Base-by-base conservation (phyloP, 2,888 invertebrate species). In the Scrobipalpa costella region DNA sequence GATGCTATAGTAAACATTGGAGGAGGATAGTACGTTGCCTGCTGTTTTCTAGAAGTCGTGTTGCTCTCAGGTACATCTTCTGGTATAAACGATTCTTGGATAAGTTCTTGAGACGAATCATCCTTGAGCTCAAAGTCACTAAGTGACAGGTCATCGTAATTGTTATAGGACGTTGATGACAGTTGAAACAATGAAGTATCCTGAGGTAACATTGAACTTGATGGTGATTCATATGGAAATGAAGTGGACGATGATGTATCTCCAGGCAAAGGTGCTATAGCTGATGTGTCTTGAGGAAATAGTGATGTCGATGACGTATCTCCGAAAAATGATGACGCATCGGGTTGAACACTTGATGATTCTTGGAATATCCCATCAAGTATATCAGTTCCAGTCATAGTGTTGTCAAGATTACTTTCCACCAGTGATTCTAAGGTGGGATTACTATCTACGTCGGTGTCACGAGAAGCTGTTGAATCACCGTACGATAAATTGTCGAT, bases 1-100 rank as follows among this genome's bases (percentile, higher is more conserved):
- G 79, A 76, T 8, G 83, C 80, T 63, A 76, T 74, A 2, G 76
- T 77, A 62, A 72, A 68, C 17, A 81, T 74, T 7, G 84, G 84
- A 68, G 82, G 82, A 2, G 83, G 83, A 19, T 84, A 59, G 33
- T n/a, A 44, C 55, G 19, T 40, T 13, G 17, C 36, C 17, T 36
- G 34, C 7, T 6, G 7, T 13, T 60, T 70, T 65, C 13, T 52
- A 1, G 50, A 52, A 11, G 21, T 27, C 1, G 3, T 13, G 6
- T 19, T 13, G 11, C 3, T 11, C 3, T 11, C 2, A 19, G 17
- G 21, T 19, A 21, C 21, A 13, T 13, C 21, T 13, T 11, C 2
- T 13, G 50, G 27, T 27, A 52, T 13, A n/a, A n/a, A 44, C n/a
- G n/a, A 15, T n/a, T n/a, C n/a, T n/a, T n/a, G n/a, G n/a, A n/a